A percentile compares a stretch with the other conserved stretches of the same genome.
Conservation (phyloP, 2,888 invertebrate genomes). For the Plagodis pulveraria region DNA sequence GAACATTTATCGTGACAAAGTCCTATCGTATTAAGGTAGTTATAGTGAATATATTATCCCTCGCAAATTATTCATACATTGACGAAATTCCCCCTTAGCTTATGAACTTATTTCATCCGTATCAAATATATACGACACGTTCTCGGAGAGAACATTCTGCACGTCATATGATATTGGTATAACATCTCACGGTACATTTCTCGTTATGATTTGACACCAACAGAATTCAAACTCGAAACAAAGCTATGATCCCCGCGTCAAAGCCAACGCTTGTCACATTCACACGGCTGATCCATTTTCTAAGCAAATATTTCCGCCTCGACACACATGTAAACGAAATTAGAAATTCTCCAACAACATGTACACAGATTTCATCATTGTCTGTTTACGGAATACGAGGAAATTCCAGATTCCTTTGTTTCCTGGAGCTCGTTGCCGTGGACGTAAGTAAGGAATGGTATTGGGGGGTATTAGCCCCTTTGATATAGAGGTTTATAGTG, state of each 20-base stretch:
- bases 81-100: no score
- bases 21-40: no score
- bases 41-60: no score
- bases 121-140: no score
- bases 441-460: neutral
- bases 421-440: constrained; percentile 15
- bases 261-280: constrained; percentile 7
- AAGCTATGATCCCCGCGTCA: constrained; percentile 8
- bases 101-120: no score
- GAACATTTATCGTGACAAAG: no score
- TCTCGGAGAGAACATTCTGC: no score
- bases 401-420: constrained; percentile 25
- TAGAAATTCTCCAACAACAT: constrained; percentile 21
- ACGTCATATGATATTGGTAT: neutral
- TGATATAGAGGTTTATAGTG: no score
- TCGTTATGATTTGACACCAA: neutral
- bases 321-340: constrained; percentile 21
- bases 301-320: constrained; percentile 16
- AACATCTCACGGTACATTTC: neutral
- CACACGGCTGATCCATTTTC: constrained; percentile 9
- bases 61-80: no score
- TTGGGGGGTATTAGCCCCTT: no score
- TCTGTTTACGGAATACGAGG: constrained; percentile 19
- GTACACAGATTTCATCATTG: constrained; percentile 21
- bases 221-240: neutral